Conservation (phyloP, 1,140 invertebrate genomes). For the Daktulosphaira vitifoliae region DNA sequence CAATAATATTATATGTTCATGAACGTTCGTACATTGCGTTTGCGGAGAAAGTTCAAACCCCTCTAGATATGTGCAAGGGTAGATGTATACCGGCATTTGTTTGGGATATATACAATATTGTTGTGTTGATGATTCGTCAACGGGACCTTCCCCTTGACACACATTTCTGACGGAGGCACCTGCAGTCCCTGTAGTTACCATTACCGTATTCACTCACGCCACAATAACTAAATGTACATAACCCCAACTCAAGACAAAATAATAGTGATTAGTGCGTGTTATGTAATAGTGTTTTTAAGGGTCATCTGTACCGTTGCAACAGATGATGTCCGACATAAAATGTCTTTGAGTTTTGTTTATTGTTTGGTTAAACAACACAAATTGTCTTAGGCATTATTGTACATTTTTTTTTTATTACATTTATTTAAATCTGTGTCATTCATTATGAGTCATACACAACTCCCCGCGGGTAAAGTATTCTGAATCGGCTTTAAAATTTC, state of each 20-base stretch:
- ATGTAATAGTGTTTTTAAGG: neutral
- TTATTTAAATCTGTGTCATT: no score
- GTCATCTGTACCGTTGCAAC: neutral
- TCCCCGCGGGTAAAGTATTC: no score
- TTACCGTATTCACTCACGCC: no score
- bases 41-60: conserved; percentile 19
- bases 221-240: no score
- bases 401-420: no score
- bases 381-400: neutral
- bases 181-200: neutral
- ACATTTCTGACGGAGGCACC: conserved; percentile 15
- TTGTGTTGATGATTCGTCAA: conserved; percentile 34
- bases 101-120: neutral
- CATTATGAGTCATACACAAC: no score
- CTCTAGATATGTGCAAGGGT: neutral
- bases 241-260: conserved; percentile 8
- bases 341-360: neutral
- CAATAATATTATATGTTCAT: no score
- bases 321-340: conserved; percentile 1
- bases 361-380: no score
- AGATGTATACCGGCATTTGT: neutral
- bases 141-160: conserved; percentile 33
- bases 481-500: no score
- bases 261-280: conserved; percentile 18
- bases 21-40: neutral